These are phyloP conservation scores for Papilio polytes DNA, from an alignment of 1,140 invertebrate species.

Conservation along the genomic window DNA sequence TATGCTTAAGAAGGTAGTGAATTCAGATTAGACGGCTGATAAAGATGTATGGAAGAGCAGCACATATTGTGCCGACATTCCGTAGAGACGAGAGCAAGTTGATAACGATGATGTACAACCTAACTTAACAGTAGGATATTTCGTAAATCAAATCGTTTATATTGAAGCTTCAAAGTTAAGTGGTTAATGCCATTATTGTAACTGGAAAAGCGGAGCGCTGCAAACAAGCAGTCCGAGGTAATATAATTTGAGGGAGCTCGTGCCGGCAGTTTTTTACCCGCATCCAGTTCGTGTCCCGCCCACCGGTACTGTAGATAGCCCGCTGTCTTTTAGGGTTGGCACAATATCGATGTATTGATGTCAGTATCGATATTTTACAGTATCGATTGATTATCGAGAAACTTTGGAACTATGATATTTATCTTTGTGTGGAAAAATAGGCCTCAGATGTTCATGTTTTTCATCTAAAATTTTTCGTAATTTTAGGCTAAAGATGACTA, in stretches of 20 bases:
- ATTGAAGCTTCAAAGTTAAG: conserved; percentile 14
- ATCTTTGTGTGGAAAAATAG: not conserved
- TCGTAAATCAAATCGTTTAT: conserved; percentile 3
- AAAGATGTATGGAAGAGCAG: no score
- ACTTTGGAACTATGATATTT: not conserved
- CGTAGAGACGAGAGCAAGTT: no score
- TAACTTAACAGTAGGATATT: not conserved
- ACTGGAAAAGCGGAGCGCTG: conserved; percentile 28
- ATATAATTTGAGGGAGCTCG: conserved; percentile 36
- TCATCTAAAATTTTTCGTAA: no score
- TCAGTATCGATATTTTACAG: not conserved
- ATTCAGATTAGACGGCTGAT: no score
- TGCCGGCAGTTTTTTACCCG: conserved; percentile 21
- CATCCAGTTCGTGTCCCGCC: not conserved
- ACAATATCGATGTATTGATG: not conserved
- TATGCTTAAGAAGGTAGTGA: no score
- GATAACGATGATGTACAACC: not conserved
- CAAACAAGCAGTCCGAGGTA: conserved; percentile 38
- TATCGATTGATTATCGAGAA: not conserved
- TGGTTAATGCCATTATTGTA: conserved; percentile 37
- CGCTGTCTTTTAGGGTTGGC: not conserved
- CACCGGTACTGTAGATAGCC: not conserved
- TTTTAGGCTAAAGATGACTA: no score
- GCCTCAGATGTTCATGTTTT: no score
- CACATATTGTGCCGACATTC: no score